Evolutionary conservation across 2,113 vertebrate genomes (phyloP), one percentile per base, ranked within the genome.

Genomic region (Trematocara macrostoma): DNA sequence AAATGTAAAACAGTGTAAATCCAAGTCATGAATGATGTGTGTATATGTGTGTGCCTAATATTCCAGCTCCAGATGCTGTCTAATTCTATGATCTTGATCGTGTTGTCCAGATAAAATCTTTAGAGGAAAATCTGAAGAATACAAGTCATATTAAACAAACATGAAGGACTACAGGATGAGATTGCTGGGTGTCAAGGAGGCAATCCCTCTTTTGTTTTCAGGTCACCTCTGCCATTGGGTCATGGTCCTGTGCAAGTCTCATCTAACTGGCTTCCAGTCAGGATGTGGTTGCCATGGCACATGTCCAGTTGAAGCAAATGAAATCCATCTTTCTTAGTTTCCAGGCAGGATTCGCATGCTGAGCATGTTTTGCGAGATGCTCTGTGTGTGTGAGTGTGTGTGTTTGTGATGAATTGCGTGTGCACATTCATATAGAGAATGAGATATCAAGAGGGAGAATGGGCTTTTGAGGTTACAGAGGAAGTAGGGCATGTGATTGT

Each of bases 401-500:
- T 69, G 67, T 80, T 69, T 79, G 69, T 16, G 42, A 71, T 61
- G 55, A 20, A 83, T 31, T 82, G 20, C 4, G 15, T 82, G 71
- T 26, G 74, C 79, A 82, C 71, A 11, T 76, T 88, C 61, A 49
- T 83, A 82, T 18, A 83, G 56, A 93, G 80, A 91, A 87, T 52
- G 34, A 88, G 78, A 92, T 92, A 94, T 92, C 78, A 91, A 87
- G 47, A 89, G 88, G 80, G 34, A 89, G 78, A 92, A 88, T 84
- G 69, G 84, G 76, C 86, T 90, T 94, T 91, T 89, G 89, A 92
- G 89, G 91, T 93, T 94, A 82, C 85, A 87, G 88, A 86, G 89
- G 93, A 97, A 96, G 90, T 96, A 93, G 95, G 95, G 93, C 95
- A 94, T 96, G 94, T 96, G 94, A 96, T 96, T 95, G 94, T 94